Base-by-base conservation (phyloP, 2,797 vertebrate species). In the Ficedula albicollis region DNA sequence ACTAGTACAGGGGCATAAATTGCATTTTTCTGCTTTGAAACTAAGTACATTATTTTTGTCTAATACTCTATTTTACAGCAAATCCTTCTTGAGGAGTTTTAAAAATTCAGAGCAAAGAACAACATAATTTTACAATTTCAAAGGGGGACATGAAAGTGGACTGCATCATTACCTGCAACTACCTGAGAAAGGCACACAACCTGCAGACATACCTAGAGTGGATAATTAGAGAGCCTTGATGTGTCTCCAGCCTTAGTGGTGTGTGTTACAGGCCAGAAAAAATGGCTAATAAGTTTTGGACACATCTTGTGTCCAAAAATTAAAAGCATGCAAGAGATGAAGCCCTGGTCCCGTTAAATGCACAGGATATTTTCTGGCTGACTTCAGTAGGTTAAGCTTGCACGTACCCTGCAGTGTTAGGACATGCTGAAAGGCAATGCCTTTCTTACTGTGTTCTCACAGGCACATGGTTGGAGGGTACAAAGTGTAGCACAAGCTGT, bases 11-110 rank as follows among this genome's bases (percentile, higher is more conserved):
- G 34, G 48, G 75, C 49, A 91, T 93, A 94, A 96, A 94, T 73
- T 95, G 39, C 70, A 83, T 91, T 95, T 94, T 93, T 63, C 74
- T 90, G 58, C 78, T 95, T 73, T 83, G 58, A 92, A 83, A 74
- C 63, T 84, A 95, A 96, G 55, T 59, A 92, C 38, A 44, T 95
- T 91, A 85, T 70, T 88, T 97, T 94, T 95, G 58, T 84, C 84
- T 96, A 94, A 94, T 91, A 87, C 82, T 76, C 51, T 83, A 36
- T 95, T 94, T 96, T 92, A 87, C n/a, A 84, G 44, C 63, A 79
- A 92, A 94, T 93, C 90, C 84, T 81, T 95, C 56, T 68, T 15
- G 56, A 92, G 52, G 13, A 88, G 23, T 75, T 58, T 84, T 91
- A 79, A 91, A 78, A 80, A 90, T 69, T 80, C 54, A 82, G 79